Evolutionary conservation across 2,113 vertebrate genomes (phyloP).

Genomic region (Morone chrysops): DNA sequence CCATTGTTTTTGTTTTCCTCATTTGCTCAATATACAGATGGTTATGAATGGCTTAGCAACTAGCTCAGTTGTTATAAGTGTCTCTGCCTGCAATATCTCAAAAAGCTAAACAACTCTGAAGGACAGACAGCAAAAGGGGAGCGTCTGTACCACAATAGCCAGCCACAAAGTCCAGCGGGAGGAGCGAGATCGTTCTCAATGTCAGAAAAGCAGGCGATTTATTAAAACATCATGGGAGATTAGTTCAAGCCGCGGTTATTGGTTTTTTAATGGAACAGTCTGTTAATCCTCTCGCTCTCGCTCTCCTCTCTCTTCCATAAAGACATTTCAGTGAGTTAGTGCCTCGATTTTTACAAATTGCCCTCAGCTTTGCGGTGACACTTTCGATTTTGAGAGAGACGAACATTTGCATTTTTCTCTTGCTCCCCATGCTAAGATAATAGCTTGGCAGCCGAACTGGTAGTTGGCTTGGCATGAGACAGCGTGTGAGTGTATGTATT

Average conservation of each 20-base stretch:
- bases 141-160: slow-evolving; percentile 37
- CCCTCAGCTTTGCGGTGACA: slow-evolving; percentile 80
- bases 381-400: slow-evolving; percentile 80
- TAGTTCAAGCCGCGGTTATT: slow-evolving; percentile 79
- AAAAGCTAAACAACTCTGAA: slow-evolving; percentile 62
- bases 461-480: slow-evolving; percentile 62
- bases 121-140: slow-evolving; percentile 57
- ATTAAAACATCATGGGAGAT: slow-evolving; percentile 83
- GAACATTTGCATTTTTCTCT: slow-evolving; percentile 81
- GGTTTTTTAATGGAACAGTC: slow-evolving; percentile 82
- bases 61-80: slow-evolving; percentile 36
- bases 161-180: slow-evolving; percentile 58
- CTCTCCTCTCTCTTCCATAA: slow-evolving; percentile 73
- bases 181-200: slow-evolving; percentile 75
- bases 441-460: slow-evolving; percentile 76
- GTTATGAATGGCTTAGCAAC: slow-evolving; percentile 56
- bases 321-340: slow-evolving; percentile 82
- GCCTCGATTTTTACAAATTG: slow-evolving; percentile 81
- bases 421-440: slow-evolving; percentile 70
- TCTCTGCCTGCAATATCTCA: slow-evolving; percentile 43
- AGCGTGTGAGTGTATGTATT: slow-evolving; percentile 45
- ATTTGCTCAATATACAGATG: slow-evolving; percentile 36
- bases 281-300: slow-evolving; percentile 78
- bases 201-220: slow-evolving; percentile 77
- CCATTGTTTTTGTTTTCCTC: slow-evolving; percentile 37